These are phyloP conservation scores for Selenia dentaria DNA, from an alignment of 2,888 invertebrate species.

Conservation along the genomic window DNA sequence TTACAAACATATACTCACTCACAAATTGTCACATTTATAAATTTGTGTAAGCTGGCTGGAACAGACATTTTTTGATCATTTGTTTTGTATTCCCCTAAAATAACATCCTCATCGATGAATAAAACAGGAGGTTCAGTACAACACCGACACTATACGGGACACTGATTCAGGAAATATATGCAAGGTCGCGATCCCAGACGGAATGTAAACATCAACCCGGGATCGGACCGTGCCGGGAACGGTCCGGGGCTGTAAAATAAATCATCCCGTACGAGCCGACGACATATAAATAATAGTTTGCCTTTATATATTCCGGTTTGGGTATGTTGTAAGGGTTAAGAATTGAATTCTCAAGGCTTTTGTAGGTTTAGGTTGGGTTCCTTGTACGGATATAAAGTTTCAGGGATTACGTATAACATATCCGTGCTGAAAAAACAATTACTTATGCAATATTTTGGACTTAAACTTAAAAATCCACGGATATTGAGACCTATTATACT, in stretches of 20 bases:
- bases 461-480: too few species aligned
- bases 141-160: neutral
- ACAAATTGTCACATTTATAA: too few species aligned
- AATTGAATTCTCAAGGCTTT: conserved; percentile 3
- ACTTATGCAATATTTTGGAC: too few species aligned
- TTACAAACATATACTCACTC: too few species aligned
- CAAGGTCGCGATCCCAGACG: conserved; percentile 25
- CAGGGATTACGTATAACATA: too few species aligned
- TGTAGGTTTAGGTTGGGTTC: conserved; percentile 1
- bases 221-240: conserved; percentile 27
- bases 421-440: too few species aligned
- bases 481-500: too few species aligned
- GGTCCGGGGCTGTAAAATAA: conserved; percentile 14
- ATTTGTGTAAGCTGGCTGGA: too few species aligned
- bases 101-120: neutral
- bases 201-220: conserved; percentile 29
- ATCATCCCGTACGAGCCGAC: conserved; percentile 4
- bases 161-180: conserved; percentile 33
- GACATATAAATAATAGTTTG: neutral
- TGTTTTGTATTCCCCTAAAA: too few species aligned
- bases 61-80: too few species aligned
- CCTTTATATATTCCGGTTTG: neutral
- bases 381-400: neutral
- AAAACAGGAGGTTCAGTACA: neutral
- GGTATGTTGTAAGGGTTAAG: neutral